These are phyloP conservation scores for Neogobius melanostomus DNA, from an alignment of 2,113 vertebrate species.

Conservation along the genomic window DNA sequence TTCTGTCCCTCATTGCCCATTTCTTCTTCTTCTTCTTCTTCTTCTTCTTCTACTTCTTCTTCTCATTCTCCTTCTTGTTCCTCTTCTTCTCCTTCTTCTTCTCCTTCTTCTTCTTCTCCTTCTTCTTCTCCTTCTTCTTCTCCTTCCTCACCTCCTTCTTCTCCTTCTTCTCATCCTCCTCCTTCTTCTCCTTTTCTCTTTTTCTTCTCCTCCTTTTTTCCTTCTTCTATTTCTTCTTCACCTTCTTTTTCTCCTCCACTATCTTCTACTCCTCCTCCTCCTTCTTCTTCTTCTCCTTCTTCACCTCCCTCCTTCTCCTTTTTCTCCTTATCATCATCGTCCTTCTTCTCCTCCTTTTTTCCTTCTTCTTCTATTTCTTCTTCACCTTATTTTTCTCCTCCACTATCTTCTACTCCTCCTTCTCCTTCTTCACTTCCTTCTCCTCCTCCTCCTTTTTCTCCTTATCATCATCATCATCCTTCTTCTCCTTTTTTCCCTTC, in stretches of 20 bases:
- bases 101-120: not conserved
- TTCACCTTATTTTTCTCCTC: too few relatives aligned
- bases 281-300: not conserved
- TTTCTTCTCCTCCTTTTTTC: not conserved
- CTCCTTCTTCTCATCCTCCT: not conserved
- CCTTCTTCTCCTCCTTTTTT: not conserved
- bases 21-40: not conserved
- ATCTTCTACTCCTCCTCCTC: constrained; percentile 80
- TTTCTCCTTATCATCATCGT: too few relatives aligned
- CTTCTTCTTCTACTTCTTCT: not conserved
- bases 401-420: constrained; percentile 80
- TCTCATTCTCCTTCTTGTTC: not conserved
- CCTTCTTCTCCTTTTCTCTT: not conserved
- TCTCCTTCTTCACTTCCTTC: not conserved
- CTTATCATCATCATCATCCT: constrained; percentile 83
- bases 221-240: not conserved
- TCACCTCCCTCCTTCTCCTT: not conserved
- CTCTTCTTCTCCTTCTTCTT: not conserved
- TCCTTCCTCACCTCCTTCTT: constrained; percentile 80
- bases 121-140: not conserved
- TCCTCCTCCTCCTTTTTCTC: not conserved
- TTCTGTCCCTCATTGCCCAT: too few relatives aligned
- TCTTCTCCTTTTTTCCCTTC: not conserved
- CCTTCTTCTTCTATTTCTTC: too few relatives aligned
- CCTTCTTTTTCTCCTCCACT: constrained; percentile 25